Evolutionary conservation across 2,888 invertebrate species (phyloP).

Genomic region (Pediacus dermestoides): DNA sequence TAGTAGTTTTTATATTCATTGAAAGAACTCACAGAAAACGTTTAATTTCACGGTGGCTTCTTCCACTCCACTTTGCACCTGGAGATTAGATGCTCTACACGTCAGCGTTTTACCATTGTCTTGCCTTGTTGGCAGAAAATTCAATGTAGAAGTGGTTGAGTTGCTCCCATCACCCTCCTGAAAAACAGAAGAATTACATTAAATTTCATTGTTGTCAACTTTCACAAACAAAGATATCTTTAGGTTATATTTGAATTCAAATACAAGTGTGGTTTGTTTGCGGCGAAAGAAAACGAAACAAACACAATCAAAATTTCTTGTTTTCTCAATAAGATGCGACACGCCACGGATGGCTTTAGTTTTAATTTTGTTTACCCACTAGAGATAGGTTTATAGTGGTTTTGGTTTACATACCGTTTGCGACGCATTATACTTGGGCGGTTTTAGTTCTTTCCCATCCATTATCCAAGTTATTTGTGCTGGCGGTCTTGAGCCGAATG

Average conservation of each 20-base stretch:
- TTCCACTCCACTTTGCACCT: constrained; percentile 66
- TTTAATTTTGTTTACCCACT: too few relatives aligned
- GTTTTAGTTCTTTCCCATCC: constrained; percentile 62
- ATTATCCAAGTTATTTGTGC: constrained; percentile 85
- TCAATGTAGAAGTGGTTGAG: constrained; percentile 71
- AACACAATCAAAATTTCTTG: too few relatives aligned
- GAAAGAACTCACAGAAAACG: constrained; percentile 76
- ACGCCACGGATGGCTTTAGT: too few relatives aligned
- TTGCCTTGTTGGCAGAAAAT: constrained; percentile 70
- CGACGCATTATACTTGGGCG: constrained; percentile 49
- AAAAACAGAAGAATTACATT: constrained; percentile 24
- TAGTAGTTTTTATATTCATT: constrained; percentile 28
- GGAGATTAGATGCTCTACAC: constrained; percentile 76
- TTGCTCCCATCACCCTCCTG: constrained; percentile 80
- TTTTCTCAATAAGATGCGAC: too few relatives aligned
- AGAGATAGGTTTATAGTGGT: too few relatives aligned
- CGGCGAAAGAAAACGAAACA: too few relatives aligned
- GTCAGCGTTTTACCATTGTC: constrained; percentile 77
- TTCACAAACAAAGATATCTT: not conserved
- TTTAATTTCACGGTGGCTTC: constrained; percentile 80
- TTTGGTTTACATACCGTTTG: constrained; percentile 56
- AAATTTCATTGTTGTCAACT: not conserved
- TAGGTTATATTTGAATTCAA: not conserved
- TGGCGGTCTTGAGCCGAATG: constrained; percentile 80
- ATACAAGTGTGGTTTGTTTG: too few relatives aligned